These are phyloP conservation scores for Mionectes olivaceus DNA, from an alignment of 2,797 vertebrate species.

Conservation along the genomic window DNA sequence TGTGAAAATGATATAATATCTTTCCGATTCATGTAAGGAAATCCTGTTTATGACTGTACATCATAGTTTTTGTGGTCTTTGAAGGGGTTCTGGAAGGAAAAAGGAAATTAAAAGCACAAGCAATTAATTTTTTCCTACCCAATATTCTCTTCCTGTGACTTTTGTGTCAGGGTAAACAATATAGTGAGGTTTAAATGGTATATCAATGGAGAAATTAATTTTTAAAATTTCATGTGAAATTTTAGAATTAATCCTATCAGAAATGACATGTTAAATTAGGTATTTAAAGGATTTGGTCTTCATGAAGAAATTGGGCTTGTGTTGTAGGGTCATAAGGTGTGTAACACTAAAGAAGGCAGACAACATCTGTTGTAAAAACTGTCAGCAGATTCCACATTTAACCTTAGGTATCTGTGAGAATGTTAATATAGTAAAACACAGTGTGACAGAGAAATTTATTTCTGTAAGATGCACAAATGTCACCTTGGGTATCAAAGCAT, in stretches of 20 bases:
- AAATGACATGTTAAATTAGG: background rate
- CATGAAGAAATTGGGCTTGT: background rate
- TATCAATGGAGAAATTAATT: background rate
- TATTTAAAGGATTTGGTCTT: background rate
- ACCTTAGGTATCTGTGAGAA: background rate
- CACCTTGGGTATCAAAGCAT: background rate
- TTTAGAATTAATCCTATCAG: background rate
- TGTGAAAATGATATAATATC: background rate
- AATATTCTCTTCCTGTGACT: background rate
- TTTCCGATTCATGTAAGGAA: background rate
- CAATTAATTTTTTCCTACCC: background rate
- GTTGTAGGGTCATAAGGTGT: background rate
- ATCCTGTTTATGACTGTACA: background rate
- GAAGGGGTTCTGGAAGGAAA: background rate
- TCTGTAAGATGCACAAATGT: background rate
- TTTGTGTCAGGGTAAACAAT: background rate
- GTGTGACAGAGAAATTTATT: background rate
- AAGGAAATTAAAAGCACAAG: background rate
- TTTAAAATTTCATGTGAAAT: background rate
- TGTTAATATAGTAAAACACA: background rate
- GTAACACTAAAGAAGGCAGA: background rate
- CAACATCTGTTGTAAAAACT: background rate
- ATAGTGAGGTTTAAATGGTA: background rate
- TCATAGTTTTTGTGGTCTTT: background rate
- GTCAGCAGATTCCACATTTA: background rate